These are phyloP conservation scores for Campylorhamphus procurvoides DNA, from an alignment of 2,113 vertebrate genomes.

Conservation along the genomic window DNA sequence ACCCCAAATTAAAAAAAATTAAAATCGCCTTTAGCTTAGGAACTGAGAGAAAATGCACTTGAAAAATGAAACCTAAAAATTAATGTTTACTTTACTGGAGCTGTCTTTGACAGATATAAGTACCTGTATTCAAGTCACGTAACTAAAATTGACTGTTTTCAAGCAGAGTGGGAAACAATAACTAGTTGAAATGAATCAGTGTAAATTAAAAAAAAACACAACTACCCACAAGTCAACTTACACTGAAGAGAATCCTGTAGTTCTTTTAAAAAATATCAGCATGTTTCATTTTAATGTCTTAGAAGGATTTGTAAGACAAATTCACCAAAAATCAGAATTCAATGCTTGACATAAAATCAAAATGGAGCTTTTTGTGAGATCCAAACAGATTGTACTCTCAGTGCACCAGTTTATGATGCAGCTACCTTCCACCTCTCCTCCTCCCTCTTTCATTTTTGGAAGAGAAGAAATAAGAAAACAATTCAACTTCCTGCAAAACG, in stretches of 20 bases:
- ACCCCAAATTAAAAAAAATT: accelerated
- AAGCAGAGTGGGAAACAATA: neutral
- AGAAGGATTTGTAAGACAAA: neutral
- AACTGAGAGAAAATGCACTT: neutral
- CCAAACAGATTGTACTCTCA: constrained; percentile 24
- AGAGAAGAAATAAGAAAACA: constrained; percentile 42
- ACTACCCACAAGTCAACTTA: neutral
- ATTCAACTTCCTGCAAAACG: constrained; percentile 44
- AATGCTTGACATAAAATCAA: neutral
- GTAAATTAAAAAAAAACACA: neutral
- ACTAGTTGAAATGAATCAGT: neutral
- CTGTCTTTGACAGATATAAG: neutral
- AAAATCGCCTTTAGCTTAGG: neutral
- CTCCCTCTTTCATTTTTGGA: neutral
- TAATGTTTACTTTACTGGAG: neutral
- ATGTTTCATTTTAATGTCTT: neutral
- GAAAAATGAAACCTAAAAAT: neutral
- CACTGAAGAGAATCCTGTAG: neutral
- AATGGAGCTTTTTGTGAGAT: neutral
- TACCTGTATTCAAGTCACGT: neutral
- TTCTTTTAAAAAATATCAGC: neutral
- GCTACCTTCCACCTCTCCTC: neutral
- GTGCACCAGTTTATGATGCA: neutral
- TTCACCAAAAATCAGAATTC: neutral
- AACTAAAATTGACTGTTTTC: neutral